phyloP scores from a whole-genome alignment of 1,140 invertebrate species.

The Heliconius hewitsoni region DNA sequence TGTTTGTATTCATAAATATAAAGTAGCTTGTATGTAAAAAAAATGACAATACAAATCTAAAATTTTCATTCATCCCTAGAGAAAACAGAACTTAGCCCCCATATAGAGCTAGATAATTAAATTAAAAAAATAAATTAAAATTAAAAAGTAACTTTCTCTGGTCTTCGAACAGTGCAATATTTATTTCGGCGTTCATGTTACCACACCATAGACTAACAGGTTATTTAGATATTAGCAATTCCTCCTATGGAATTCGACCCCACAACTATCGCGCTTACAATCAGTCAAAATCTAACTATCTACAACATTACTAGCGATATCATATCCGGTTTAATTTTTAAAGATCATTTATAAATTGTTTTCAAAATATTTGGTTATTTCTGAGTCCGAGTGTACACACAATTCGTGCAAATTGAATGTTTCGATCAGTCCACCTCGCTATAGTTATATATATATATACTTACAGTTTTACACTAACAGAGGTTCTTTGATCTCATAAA shows the following conservation, averaged over 20 bases:
- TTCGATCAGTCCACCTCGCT: not conserved
- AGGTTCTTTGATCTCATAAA: slow-evolving; percentile 7
- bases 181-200: too few relatives aligned
- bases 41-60: too few relatives aligned
- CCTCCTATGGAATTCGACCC: not conserved
- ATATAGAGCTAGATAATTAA: too few relatives aligned
- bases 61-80: too few relatives aligned
- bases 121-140: too few relatives aligned
- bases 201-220: too few relatives aligned
- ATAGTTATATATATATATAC: not conserved
- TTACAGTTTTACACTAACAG: not conserved
- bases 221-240: not conserved
- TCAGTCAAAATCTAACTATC: not conserved
- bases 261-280: not conserved
- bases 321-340: not conserved
- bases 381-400: slow-evolving; percentile 4
- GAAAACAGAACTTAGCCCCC: too few relatives aligned
- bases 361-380: not conserved
- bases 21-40: too few relatives aligned
- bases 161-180: too few relatives aligned
- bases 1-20: too few relatives aligned
- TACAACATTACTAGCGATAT: not conserved
- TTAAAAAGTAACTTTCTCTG: too few relatives aligned
- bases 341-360: not conserved
- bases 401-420: not conserved